These are phyloP conservation scores for Molossus alvarezi DNA, from an alignment of 2,797 vertebrate species.

Conservation along the genomic window DNA sequence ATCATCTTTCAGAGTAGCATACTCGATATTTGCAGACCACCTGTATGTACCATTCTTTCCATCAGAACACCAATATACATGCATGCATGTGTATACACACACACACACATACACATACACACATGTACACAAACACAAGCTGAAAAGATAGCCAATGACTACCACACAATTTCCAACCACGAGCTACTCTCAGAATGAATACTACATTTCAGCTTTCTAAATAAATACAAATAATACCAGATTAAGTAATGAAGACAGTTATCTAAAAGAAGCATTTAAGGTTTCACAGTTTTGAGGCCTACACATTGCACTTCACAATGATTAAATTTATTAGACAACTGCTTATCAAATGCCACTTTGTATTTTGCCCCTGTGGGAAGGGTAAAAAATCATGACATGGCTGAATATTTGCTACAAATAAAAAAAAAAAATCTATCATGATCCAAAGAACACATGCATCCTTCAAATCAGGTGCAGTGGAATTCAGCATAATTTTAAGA, in stretches of 20 bases:
- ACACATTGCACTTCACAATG: neutral
- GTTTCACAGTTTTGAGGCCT: neutral
- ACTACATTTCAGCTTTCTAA: neutral
- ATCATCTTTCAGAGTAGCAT: neutral
- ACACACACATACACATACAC: neutral
- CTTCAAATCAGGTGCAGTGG: neutral
- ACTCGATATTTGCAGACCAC: neutral
- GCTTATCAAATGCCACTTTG: neutral
- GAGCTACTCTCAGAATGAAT: neutral
- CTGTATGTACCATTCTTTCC: neutral
- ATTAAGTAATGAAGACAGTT: neutral
- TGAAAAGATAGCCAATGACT: neutral
- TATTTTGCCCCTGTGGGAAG: neutral
- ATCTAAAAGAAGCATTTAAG: neutral
- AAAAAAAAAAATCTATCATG: neutral
- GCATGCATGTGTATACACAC: neutral
- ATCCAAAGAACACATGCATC: neutral
- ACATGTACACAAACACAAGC: fast-evolving
- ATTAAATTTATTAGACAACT: neutral
- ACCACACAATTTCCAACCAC: neutral
- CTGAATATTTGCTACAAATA: neutral
- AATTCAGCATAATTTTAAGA: neutral
- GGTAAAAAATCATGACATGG: neutral
- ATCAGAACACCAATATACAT: neutral
- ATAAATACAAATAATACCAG: neutral